These are phyloP conservation scores for Macrotis lagotis DNA, from an alignment of 2,113 vertebrate genomes.

Conservation along the genomic window DNA sequence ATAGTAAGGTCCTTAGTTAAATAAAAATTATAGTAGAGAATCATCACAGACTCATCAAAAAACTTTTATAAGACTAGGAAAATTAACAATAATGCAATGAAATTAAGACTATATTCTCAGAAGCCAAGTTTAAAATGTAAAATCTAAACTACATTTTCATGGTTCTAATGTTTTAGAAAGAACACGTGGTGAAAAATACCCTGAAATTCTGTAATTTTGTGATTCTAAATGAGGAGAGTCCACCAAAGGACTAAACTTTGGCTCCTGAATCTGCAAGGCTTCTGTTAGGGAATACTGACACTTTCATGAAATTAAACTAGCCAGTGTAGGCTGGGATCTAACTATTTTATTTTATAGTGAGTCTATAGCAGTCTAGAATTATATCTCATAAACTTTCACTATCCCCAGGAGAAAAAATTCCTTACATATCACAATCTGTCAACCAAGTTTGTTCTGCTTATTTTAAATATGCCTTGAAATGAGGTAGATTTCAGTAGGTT, in stretches of 20 bases:
- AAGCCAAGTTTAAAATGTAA: conserved; percentile 30
- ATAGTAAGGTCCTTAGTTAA: background rate
- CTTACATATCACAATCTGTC: background rate
- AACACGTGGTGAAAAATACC: background rate
- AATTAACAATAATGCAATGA: conserved; percentile 37
- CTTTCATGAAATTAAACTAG: background rate
- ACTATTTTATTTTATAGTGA: background rate
- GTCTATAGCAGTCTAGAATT: background rate
- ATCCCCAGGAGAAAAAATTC: background rate
- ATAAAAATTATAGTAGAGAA: background rate
- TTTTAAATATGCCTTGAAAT: background rate
- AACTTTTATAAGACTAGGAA: background rate
- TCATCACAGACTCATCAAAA: background rate
- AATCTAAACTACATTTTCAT: background rate
- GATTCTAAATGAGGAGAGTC: background rate
- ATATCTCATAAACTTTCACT: background rate
- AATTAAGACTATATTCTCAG: conserved; percentile 29
- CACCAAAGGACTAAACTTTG: background rate
- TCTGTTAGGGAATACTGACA: background rate
- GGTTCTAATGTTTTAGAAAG: background rate
- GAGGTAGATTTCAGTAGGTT: background rate
- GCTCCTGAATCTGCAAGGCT: background rate
- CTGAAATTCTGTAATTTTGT: background rate
- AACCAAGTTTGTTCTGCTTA: background rate
- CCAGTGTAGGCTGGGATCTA: background rate